Conservation (phyloP, 2,888 invertebrate species). For the Gymnocheta viridis region DNA sequence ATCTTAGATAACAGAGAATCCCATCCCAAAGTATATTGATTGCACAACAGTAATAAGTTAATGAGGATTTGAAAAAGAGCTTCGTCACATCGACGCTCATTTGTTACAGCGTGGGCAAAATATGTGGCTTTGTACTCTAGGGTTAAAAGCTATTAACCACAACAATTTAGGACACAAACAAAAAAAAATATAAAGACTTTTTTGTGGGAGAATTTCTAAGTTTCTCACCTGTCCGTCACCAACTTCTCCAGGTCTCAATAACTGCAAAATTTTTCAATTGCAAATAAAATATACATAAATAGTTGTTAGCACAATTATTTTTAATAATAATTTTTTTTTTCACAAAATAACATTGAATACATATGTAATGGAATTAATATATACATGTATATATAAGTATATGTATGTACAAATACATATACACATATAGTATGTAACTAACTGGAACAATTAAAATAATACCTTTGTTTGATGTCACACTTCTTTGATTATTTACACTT, state of each 20-base stretch:
- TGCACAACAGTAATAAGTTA: too few relatives aligned
- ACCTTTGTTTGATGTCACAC: constrained; percentile 1
- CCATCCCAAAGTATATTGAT: too few relatives aligned
- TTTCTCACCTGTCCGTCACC: constrained; percentile 86
- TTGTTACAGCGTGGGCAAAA: too few relatives aligned
- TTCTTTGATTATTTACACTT: not conserved
- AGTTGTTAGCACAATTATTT: constrained; percentile 54
- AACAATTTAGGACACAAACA: constrained; percentile 18
- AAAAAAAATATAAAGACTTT: not conserved
- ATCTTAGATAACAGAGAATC: too few relatives aligned
- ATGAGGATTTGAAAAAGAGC: too few relatives aligned
- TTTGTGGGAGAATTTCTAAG: constrained; percentile 75
- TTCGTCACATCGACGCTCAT: too few relatives aligned
- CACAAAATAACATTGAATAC: not conserved
- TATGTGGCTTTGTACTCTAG: too few relatives aligned
- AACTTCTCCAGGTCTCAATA: constrained; percentile 90
- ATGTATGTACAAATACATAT: not conserved
- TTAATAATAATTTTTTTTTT: constrained; percentile 70
- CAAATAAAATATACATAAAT: constrained; percentile 61
- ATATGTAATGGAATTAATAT: constrained; percentile 30
- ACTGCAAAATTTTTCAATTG: constrained; percentile 76
- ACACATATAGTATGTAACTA: constrained; percentile 4
- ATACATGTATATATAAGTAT: not conserved
- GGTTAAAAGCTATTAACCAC: constrained; percentile 29
- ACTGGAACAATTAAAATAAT: not conserved